These are phyloP conservation scores for Xiphophorus couchianus DNA, from an alignment of 2,113 vertebrate genomes.

Conservation along the genomic window DNA sequence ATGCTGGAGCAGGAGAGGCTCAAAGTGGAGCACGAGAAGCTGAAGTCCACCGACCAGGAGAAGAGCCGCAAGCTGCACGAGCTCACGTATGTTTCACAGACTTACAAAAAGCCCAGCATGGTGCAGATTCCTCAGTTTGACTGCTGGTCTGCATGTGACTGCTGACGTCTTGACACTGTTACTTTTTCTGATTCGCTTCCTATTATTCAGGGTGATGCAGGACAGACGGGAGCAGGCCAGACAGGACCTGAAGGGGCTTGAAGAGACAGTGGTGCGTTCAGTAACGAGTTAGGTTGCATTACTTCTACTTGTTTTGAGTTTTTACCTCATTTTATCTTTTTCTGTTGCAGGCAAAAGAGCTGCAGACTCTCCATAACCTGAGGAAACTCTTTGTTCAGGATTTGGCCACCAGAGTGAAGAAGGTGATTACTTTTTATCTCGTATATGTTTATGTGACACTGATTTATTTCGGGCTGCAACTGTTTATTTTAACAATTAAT, in stretches of 20 bases:
- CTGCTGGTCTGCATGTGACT: background rate
- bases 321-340: background rate
- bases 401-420: constrained; percentile 96
- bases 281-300: background rate
- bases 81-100: constrained; percentile 86
- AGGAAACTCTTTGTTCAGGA: constrained; percentile 98
- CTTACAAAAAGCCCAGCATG: background rate
- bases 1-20: constrained; percentile 96
- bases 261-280: constrained; percentile 96
- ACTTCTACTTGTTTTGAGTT: background rate
- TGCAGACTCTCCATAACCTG: constrained; percentile 96
- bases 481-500: no score
- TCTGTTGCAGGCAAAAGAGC: constrained; percentile 89
- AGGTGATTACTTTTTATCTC: constrained; percentile 76
- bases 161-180: background rate
- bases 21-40: constrained; percentile 92
- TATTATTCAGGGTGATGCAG: constrained; percentile 89
- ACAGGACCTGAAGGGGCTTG: constrained; percentile 96
- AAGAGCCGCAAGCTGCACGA: constrained; percentile 96
- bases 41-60: constrained; percentile 93
- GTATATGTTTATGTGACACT: background rate
- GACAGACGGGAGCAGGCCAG: constrained; percentile 95
- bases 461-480: background rate
- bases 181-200: background rate
- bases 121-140: background rate